Percentiles rank a stretch among this genome's conserved stretches.
These are phyloP conservation scores for Chlamydotis undulata DNA, from an alignment of 2,113 vertebrate species.

Conservation along the genomic window DNA sequence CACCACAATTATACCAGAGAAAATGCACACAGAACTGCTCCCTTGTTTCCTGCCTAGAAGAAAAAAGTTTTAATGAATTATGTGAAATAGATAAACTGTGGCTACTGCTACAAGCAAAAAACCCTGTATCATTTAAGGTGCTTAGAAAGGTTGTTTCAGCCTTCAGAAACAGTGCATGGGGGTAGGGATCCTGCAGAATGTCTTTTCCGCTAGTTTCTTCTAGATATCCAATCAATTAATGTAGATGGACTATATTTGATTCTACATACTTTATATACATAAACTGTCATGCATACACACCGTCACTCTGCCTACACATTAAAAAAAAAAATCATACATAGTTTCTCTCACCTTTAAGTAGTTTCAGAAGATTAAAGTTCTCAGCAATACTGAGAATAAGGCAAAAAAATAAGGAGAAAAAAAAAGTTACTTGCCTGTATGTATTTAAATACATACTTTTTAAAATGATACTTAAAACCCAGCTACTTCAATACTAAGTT, in stretches of 20 bases:
- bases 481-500: background rate
- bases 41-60: background rate
- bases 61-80: background rate
- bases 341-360: background rate
- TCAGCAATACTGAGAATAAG: background rate
- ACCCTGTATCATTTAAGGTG: background rate
- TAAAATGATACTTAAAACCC: background rate
- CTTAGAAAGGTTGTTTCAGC: background rate
- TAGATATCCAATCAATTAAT: background rate
- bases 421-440: background rate
- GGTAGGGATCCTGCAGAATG: background rate
- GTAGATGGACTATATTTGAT: background rate
- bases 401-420: background rate
- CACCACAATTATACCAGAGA: background rate
- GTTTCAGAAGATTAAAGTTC: background rate
- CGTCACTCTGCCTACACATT: background rate
- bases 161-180: background rate
- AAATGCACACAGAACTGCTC: background rate
- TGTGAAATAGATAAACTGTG: background rate
- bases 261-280: background rate
- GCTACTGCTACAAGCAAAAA: background rate
- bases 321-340: background rate
- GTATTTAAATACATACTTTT: background rate
- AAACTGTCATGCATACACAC: background rate
- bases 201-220: background rate